phyloP scores from a whole-genome alignment of 2,113 vertebrate species.

The Carassius gibelio region DNA sequence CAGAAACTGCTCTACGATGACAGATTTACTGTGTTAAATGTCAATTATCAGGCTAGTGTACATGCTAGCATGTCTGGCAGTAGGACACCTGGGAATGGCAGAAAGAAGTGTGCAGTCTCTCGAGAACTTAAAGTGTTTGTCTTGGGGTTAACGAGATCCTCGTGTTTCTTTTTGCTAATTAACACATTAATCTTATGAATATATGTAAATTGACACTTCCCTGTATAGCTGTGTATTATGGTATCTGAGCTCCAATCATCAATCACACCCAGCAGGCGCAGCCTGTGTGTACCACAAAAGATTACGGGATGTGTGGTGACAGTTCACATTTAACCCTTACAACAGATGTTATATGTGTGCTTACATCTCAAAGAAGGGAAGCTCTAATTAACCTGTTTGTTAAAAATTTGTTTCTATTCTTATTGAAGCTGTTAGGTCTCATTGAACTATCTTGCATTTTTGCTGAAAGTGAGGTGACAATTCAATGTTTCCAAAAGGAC shows the following conservation, averaged over 20 bases:
- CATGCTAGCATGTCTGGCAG: conserved; percentile 49
- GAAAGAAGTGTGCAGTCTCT: conserved; percentile 37
- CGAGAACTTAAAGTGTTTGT: conserved; percentile 45
- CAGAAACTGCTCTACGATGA: conserved; percentile 39
- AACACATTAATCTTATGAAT: conserved; percentile 56
- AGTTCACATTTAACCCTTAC: conserved; percentile 44
- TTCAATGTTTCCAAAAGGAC: neutral
- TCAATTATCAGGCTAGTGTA: conserved; percentile 39
- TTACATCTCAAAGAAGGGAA: neutral
- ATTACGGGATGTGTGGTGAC: conserved; percentile 43
- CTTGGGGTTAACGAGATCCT: conserved; percentile 58
- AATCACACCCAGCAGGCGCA: conserved; percentile 40
- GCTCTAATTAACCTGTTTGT: neutral
- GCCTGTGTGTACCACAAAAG: conserved; percentile 6
- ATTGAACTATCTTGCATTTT: neutral
- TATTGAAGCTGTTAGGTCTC: neutral
- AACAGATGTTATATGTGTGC: conserved; percentile 32
- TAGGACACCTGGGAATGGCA: conserved; percentile 46
- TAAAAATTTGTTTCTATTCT: neutral
- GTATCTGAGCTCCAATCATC: conserved; percentile 35
- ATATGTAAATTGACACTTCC: conserved; percentile 47
- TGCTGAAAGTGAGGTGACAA: neutral
- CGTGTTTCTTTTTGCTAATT: conserved; percentile 55
- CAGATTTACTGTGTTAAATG: conserved; percentile 46
- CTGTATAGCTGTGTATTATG: neutral